phyloP scores from a whole-genome alignment of 2,797 vertebrate genomes.

The Prunella strophiata region DNA sequence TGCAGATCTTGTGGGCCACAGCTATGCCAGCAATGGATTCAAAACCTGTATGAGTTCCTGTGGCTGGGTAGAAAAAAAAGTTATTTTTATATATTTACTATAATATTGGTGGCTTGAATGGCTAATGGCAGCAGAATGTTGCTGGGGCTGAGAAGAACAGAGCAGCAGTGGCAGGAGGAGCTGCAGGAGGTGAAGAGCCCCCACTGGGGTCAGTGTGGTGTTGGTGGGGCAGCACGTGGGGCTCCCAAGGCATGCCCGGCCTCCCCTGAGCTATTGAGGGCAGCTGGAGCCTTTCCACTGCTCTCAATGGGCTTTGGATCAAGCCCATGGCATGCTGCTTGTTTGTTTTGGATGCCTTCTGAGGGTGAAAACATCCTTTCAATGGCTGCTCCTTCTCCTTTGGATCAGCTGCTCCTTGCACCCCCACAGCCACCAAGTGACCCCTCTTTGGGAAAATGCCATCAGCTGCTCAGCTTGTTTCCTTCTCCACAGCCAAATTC shows the following conservation, averaged over 20 bases:
- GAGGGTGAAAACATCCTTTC: constrained; percentile 2
- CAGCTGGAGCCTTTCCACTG: not conserved
- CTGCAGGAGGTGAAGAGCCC: not conserved
- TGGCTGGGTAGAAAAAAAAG: accelerated
- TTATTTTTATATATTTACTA: not conserved
- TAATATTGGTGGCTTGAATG: not conserved
- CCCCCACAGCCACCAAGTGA: not conserved
- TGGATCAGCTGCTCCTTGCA: not conserved
- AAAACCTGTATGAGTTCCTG: accelerated
- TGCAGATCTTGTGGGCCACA: not conserved
- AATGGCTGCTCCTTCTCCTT: constrained; percentile 15
- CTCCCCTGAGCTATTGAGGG: not conserved
- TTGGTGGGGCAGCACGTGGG: not conserved
- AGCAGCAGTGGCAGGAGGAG: not conserved
- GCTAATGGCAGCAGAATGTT: not conserved
- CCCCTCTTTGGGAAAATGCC: not conserved
- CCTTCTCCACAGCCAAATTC: not conserved
- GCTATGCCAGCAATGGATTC: accelerated
- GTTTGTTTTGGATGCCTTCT: constrained; percentile 42
- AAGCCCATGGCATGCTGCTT: constrained; percentile 5
- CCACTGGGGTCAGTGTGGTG: accelerated
- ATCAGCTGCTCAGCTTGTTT: not conserved
- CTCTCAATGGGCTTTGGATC: constrained; percentile 30
- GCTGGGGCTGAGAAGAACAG: not conserved
- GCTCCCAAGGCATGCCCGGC: not conserved